Evolutionary conservation across 2,888 invertebrate genomes (phyloP), one percentile per base, ranked within the genome.

Genomic region (Macrosiphum euphorbiae): DNA sequence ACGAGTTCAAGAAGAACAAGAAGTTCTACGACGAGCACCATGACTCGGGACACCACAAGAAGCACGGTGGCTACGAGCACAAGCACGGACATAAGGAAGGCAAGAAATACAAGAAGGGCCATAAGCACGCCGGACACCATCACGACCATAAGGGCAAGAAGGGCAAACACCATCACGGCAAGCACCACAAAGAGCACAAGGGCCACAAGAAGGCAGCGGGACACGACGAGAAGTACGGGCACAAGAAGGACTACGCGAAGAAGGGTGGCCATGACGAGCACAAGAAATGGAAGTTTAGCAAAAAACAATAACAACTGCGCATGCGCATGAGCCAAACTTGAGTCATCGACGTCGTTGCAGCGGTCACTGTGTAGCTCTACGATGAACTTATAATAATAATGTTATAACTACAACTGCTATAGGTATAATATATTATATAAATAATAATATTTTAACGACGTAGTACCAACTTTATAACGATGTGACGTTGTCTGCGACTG

Each of bases 11-110:
- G 95, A 98, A 98, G 96, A 97, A 98, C 95, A 98, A 98, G 95
- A 97, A 98, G 95, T 98, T 98, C 97, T 98, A 97, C 96, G 98
- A 98, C 95, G 98, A 98, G 96, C 97, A 98, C 95, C 98, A 98
- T 95, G 98, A 98, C 95, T 97, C 97, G 87, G 98, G 97, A 0
- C 97, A 97, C 95, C 98, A 98, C 95, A 97, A 98, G 95, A 98
- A 98, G 95, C 98, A 98, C 95, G 98, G 98, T 94, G 95, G 95
- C 67, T 97, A 97, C 96, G 97, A 98, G 95, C 97, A 98, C 95
- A 97, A 97, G 95, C 97, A 98, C 95, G 97, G 97, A 50, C 97
- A 98, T 96, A 97, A 98, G 96, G 97, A 98, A 96, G 98, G 98
- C 94, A 97, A 98, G 13, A 97, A 97, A 95, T 97, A 97, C 96